Evolutionary conservation across 2,113 vertebrate genomes (phyloP), one percentile per base, ranked within the genome.

Genomic region (Himantopus leucocephalus): DNA sequence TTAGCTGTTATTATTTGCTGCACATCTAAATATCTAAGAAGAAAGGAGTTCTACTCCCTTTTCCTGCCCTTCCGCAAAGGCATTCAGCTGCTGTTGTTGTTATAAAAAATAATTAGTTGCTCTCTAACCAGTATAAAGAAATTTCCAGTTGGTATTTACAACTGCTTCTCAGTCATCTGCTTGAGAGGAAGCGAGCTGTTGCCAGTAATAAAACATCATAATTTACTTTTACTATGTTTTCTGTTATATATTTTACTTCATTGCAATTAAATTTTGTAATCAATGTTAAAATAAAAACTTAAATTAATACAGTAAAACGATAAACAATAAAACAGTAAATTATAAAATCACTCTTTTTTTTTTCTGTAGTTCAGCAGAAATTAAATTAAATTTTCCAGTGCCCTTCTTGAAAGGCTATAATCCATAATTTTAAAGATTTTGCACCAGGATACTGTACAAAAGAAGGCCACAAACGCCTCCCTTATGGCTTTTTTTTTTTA

Each of bases 1-100:
- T 90, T 82, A 93, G 47, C 81, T 32, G 58, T 89, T 94, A 60
- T 72, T 90, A 78, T 87, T 92, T 85, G 48, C 43, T 96, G 66
- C 43, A 60, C 29, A 88, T 91, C 62, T 79, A 94, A 95, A 82
- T 94, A 76, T 76, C 53, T 85, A 62, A 94, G 81, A 78, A 94
- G 41, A 92, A 96, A 87, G n/a, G 21, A 60, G 62, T n/a, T 89
- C 35, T 68, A 10, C 47, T 87, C 66, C 56, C 30, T 72, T 84
- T 78, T 94, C 18, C 64, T 81, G 60, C 26, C 52, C 75, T 47
- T 94, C 35, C 10, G 8, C 76, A 91, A 68, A 87, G 35, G 34
- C 70, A 48, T 91, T 95, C 70, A 93, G 63, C 66, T 86, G 63
- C 78, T 8, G 10, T 7, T 83, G 41, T 59, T 91, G 50, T 71